Evolutionary conservation across 92 coral and sea anemone genomes (phyloP).

Genomic region (Desmophyllum pertusum): DNA sequence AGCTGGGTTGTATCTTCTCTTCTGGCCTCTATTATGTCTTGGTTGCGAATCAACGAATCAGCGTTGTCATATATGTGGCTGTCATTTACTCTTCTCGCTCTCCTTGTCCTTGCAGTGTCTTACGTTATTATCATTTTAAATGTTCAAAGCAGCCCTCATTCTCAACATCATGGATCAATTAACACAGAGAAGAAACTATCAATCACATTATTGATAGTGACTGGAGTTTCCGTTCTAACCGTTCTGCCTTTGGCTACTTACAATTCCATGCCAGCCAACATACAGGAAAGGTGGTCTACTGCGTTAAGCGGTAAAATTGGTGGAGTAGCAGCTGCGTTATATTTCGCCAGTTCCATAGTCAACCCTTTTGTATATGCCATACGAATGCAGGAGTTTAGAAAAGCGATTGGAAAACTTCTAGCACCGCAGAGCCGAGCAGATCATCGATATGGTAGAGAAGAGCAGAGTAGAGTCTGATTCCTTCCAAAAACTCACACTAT

Average conservation of each 20-base stretch:
- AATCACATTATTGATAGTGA: background rate
- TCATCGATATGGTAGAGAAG: no score
- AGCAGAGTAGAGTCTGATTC: no score
- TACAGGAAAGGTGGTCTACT: no score
- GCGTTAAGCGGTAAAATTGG: background rate
- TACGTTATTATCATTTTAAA: background rate
- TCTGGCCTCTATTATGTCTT: background rate
- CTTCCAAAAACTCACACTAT: no score
- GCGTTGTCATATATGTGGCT: no score
- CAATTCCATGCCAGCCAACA: background rate
- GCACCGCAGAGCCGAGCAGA: background rate
- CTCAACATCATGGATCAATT: background rate
- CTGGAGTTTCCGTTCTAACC: slow-evolving; percentile 5
- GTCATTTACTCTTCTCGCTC: no score
- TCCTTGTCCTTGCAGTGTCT: slow-evolving; percentile 10
- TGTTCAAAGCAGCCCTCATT: background rate
- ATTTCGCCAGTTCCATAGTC: slow-evolving; percentile 1
- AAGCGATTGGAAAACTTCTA: background rate
- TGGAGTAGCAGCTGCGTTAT: background rate
- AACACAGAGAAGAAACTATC: background rate
- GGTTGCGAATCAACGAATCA: background rate
- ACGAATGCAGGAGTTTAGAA: slow-evolving; percentile 16
- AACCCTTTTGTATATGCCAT: slow-evolving; percentile 35
- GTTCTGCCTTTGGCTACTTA: background rate
- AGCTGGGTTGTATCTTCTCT: background rate